Conservation (phyloP, 2,797 vertebrate genomes). For the Coregonus ussuriensis region DNA sequence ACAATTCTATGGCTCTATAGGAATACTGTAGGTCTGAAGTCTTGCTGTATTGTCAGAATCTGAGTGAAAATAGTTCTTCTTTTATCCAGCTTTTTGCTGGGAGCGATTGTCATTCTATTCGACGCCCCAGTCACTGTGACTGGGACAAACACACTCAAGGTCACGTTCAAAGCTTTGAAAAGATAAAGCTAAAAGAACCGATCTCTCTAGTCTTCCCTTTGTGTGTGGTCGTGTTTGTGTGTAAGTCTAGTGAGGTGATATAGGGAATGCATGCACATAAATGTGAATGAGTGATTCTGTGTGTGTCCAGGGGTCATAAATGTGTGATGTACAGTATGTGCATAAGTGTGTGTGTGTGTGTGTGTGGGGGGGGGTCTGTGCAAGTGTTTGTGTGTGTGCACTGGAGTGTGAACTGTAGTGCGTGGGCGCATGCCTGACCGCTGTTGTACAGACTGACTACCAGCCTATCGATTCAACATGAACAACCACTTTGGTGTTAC, state of each 20-base stretch:
- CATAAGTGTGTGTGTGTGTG: conserved; percentile 30
- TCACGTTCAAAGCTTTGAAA: conserved; percentile 38
- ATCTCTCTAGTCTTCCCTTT: not conserved
- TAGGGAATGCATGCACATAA: conserved; percentile 31
- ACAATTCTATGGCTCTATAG: conserved; percentile 3
- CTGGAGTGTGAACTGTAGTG: not conserved
- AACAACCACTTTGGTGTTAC: conserved; percentile 30
- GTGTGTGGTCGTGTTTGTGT: not conserved
- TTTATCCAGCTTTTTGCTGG: conserved; percentile 56
- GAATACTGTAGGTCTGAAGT: conserved; percentile 50
- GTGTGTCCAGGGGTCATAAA: conserved; percentile 43
- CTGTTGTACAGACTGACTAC: conserved; percentile 34
- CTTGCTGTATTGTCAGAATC: conserved; percentile 46
- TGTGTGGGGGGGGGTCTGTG: too few species aligned
- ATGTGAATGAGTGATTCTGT: conserved; percentile 12
- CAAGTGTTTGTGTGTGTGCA: too few species aligned
- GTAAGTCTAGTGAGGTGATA: conserved; percentile 26
- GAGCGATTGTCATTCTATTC: conserved; percentile 50
- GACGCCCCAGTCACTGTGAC: not conserved
- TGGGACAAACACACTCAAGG: conserved; percentile 42
- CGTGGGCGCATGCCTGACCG: not conserved
- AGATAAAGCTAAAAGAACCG: conserved; percentile 14
- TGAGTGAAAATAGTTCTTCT: conserved; percentile 57
- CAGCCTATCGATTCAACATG: conserved; percentile 36
- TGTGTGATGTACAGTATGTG: conserved; percentile 25